Evolutionary conservation across 2,888 invertebrate species (phyloP), one percentile per base, ranked within the genome.

Genomic region (Sturmia bella): DNA sequence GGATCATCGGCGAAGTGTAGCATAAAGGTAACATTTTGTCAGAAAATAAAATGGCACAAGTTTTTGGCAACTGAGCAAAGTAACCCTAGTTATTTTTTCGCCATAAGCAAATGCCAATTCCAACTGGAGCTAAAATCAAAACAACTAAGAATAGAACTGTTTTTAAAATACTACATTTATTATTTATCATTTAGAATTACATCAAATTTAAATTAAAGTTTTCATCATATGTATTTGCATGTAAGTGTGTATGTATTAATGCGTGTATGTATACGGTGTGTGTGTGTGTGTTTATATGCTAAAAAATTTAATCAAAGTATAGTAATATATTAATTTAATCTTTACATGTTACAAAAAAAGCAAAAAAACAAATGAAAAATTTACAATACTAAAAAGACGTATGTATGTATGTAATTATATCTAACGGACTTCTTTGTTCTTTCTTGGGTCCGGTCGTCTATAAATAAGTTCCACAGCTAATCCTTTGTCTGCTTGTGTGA

Each of bases 121-220:
- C 11, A 21, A 13, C 52, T 12, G 15, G 11, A 17, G 13, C 9
- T 17, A 17, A 15, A 11, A 9, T 17, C 13, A 11, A 41, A 41
- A 41, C 21, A 24, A 3, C 7, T 2, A 2, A 27, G 66, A 61
- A 76, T 39, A 17, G 57, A 70, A 56, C 19, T 21, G 9, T 41
- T 27, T 78, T 78, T 82, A 82, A 82, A 82, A 82, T 82, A 82
- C 82, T 82, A 82, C 82, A 77, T 82, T 78, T 82, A 82, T 74
- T 82, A 75, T 73, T 76, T 66, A 78, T 76, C 17, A 77, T 84
- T 83, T 80, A 80, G 84, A 84, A 83, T 78, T 84, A 84, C 84
- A 84, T 84, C 77, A 78, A 83, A 75, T 77, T 82, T 78, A 74
- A 78, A 64, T 74, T 78, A 78, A 82, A 78, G 74, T 50, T 32